Percentiles rank a stretch among this genome's conserved stretches.
phyloP scores from a whole-genome alignment of 2,888 invertebrate genomes.

The Drosophila parthenogenetica region DNA sequence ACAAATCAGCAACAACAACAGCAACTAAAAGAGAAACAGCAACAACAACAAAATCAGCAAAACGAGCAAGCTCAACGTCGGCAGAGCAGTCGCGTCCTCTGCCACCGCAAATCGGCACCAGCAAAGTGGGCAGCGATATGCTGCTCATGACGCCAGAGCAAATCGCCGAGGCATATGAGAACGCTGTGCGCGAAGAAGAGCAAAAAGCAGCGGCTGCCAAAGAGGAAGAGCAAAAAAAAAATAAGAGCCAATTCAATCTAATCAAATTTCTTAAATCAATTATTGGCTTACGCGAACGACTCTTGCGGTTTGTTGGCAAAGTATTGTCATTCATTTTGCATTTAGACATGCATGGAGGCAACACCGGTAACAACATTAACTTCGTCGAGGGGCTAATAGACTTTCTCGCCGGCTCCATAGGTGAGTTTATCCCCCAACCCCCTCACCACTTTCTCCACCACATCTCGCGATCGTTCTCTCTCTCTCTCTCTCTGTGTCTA shows the following conservation, averaged over 20 bases:
- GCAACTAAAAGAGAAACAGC: not conserved
- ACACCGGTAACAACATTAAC: slow-evolving; percentile 69
- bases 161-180: slow-evolving; percentile 62
- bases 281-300: slow-evolving; percentile 42
- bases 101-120: slow-evolving; percentile 52
- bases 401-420: slow-evolving; percentile 92
- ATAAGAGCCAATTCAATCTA: slow-evolving; percentile 6
- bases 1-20: not conserved
- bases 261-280: slow-evolving; percentile 28
- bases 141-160: slow-evolving; percentile 62
- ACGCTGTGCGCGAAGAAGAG: slow-evolving; percentile 40
- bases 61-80: not conserved
- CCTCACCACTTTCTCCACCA: too few relatives aligned
- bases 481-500: not conserved
- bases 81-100: not conserved
- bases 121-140: slow-evolving; percentile 53
- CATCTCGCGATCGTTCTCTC: not conserved
- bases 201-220: not conserved
- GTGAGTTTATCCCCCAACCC: slow-evolving; percentile 85
- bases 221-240: slow-evolving; percentile 28
- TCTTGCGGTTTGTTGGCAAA: slow-evolving; percentile 58
- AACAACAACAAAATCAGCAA: not conserved
- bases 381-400: slow-evolving; percentile 87
- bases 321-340: slow-evolving; percentile 58
- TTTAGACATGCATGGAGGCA: slow-evolving; percentile 74